phyloP scores from a whole-genome alignment of 2,888 invertebrate genomes.

The Aleiodes testaceus region DNA sequence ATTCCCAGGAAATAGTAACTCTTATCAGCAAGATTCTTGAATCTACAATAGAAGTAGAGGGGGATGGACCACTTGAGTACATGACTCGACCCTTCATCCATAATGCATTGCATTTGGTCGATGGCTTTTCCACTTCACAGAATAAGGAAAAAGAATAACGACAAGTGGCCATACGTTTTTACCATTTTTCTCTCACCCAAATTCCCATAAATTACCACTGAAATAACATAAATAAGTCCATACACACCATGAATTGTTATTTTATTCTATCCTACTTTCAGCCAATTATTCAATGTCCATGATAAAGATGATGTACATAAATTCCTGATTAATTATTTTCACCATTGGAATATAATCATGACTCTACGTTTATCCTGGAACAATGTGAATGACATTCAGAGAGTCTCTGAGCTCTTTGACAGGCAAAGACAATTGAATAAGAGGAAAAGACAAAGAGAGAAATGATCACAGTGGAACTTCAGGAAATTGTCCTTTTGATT shows the following conservation, averaged over 20 bases:
- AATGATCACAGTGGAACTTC: constrained; percentile 52
- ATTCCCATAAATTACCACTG: neutral
- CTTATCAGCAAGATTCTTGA: neutral
- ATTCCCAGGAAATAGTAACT: neutral
- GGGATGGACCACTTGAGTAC: constrained; percentile 4
- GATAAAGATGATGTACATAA: neutral
- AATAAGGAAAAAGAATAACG: constrained; percentile 12
- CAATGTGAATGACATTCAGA: constrained; percentile 4
- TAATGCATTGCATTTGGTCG: constrained; percentile 68
- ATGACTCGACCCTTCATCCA: constrained; percentile 56
- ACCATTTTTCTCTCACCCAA: constrained; percentile 14
- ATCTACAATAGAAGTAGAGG: constrained; percentile 3
- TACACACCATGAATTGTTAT: constrained; percentile 20
- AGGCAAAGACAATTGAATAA: neutral
- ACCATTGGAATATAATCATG: neutral
- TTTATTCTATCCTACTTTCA: neutral
- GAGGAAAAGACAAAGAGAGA: constrained; percentile 43
- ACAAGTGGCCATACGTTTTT: constrained; percentile 33
- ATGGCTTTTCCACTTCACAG: constrained; percentile 54
- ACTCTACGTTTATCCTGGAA: neutral
- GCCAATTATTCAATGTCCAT: constrained; percentile 2
- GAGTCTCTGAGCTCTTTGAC: neutral
- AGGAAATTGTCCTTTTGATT: constrained; percentile 61
- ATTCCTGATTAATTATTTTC: neutral
- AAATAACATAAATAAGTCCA: constrained; percentile 34